Evolutionary conservation across 1,140 invertebrate genomes (phyloP).

Genomic region (Portunus trituberculatus): DNA sequence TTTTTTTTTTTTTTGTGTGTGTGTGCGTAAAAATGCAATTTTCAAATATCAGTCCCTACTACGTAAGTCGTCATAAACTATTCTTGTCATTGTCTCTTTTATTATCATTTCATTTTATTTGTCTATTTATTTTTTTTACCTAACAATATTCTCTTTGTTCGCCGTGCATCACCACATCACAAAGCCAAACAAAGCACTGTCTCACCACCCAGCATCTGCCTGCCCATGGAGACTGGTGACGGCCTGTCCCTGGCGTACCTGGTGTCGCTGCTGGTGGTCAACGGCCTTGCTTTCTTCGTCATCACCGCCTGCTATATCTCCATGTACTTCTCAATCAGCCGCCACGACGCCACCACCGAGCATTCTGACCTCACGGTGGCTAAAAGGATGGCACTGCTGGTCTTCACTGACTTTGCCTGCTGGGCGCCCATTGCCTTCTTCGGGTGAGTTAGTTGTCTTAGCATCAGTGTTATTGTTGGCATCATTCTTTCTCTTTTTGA

Average conservation of each 20-base stretch:
- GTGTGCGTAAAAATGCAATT: no score
- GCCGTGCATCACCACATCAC: not conserved
- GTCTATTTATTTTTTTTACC: not conserved
- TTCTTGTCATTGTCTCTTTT: not conserved
- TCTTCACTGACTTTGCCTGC: slow-evolving; percentile 92
- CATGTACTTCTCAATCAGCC: slow-evolving; percentile 88
- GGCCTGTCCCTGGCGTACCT: slow-evolving; percentile 86
- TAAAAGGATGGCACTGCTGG: slow-evolving; percentile 93
- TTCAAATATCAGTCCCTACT: no score
- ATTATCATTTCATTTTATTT: not conserved
- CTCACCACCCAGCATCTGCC: slow-evolving; percentile 84
- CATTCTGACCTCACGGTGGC: slow-evolving; percentile 84
- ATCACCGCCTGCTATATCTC: slow-evolving; percentile 91
- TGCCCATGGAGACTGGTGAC: slow-evolving; percentile 86
- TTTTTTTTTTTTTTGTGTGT: not conserved
- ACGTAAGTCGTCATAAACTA: no score
- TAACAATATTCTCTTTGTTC: not conserved
- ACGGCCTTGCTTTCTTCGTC: slow-evolving; percentile 88
- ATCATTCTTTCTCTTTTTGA: not conserved
- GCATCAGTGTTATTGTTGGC: not conserved
- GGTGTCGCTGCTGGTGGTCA: slow-evolving; percentile 86
- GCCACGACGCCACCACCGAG: slow-evolving; percentile 79
- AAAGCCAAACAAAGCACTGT: not conserved
- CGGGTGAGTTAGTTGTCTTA: no score
- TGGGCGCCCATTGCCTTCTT: slow-evolving; percentile 91